Evolutionary conservation across 2,888 invertebrate species (phyloP).

Genomic region (Eustalomyia histrio): DNA sequence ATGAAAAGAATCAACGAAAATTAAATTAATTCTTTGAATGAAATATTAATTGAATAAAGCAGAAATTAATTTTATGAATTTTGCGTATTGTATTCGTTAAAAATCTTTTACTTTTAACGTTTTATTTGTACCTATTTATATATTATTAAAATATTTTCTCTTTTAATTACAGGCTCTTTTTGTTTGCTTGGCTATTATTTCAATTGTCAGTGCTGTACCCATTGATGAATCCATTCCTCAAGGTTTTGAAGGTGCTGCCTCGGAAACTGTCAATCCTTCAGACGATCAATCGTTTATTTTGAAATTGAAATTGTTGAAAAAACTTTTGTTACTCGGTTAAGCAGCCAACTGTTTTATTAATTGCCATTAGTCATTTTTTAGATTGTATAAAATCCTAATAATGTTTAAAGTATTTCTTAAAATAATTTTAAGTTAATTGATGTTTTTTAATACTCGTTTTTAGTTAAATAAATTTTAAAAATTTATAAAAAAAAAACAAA

Average conservation of each 20-base stretch:
- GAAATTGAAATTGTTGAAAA: slow-evolving; percentile 74
- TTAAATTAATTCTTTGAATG: too few relatives aligned
- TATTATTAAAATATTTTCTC: too few relatives aligned
- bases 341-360: neutral
- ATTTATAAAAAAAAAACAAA: neutral
- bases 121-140: too few relatives aligned
- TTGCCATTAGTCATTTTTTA: slow-evolving; percentile 1
- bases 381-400: slow-evolving; percentile 7
- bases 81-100: too few relatives aligned
- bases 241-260: slow-evolving; percentile 73
- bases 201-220: slow-evolving; percentile 73
- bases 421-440: slow-evolving; percentile 20
- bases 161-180: slow-evolving; percentile 70
- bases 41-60: too few relatives aligned
- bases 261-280: slow-evolving; percentile 70
- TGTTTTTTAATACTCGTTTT: slow-evolving; percentile 20
- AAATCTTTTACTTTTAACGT: too few relatives aligned
- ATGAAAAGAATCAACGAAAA: too few relatives aligned
- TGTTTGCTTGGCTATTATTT: slow-evolving; percentile 71
- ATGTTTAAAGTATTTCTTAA: slow-evolving; percentile 27
- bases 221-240: slow-evolving; percentile 74
- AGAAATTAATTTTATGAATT: too few relatives aligned
- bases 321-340: slow-evolving; percentile 74
- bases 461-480: slow-evolving; percentile 35
- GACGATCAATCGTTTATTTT: slow-evolving; percentile 74